Evolutionary conservation across 2,113 vertebrate genomes (phyloP).

Genomic region (Thamnophis sirtalis): DNA sequence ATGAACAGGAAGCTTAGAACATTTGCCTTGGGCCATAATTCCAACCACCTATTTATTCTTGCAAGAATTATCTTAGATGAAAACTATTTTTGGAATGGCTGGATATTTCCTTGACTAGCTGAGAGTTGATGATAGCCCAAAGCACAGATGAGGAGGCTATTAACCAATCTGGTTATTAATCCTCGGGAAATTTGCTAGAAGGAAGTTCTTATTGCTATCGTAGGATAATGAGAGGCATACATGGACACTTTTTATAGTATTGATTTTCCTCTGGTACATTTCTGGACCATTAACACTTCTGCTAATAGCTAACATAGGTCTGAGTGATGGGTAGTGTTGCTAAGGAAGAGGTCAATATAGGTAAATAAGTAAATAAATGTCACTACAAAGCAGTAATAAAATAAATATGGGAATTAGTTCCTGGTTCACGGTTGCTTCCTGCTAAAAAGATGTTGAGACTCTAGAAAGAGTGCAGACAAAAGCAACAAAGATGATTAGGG

Average conservation of each 20-base stretch:
- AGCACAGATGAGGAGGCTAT: not conserved
- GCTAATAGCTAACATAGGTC: not conserved
- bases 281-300: conserved; percentile 21
- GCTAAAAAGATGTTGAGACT: not conserved
- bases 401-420: conserved; percentile 1
- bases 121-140: not conserved
- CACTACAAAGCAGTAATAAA: conserved; percentile 2
- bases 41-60: not conserved
- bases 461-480: too few relatives aligned
- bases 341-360: conserved; percentile 18
- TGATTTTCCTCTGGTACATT: not conserved
- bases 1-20: conserved; percentile 9
- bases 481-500: too few relatives aligned
- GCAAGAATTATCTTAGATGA: conserved; percentile 2
- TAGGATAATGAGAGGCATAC: conserved; percentile 11
- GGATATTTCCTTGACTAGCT: conserved; percentile 8
- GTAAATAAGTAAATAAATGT: conserved; percentile 25
- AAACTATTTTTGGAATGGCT: conserved; percentile 35
- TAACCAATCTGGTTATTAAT: conserved; percentile 18
- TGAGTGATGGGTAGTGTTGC: conserved; percentile 5
- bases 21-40: conserved; percentile 19
- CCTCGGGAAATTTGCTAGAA: not conserved
- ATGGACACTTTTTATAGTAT: conserved; percentile 1
- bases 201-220: not conserved
- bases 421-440: not conserved